A percentile compares a stretch with the other conserved stretches of the same genome.
These are phyloP conservation scores for Lacerta bilineata DNA, from an alignment of 2,797 vertebrate genomes.

Conservation along the genomic window DNA sequence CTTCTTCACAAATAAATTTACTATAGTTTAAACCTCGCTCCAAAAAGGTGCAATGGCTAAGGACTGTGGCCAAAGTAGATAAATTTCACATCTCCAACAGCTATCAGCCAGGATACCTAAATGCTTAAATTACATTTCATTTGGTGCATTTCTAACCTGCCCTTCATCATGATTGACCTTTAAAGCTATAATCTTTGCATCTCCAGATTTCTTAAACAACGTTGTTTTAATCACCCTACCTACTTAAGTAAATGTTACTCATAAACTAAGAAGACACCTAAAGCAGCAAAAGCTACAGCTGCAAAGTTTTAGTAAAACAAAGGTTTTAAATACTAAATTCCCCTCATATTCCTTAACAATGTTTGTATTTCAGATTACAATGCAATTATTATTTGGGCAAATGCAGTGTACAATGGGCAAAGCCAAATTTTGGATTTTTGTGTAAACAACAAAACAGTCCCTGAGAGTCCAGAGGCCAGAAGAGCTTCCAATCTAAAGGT, in stretches of 20 bases:
- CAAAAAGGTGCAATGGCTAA: no score
- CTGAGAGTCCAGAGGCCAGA: neutral
- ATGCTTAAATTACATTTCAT: no score
- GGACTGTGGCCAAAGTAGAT: no score
- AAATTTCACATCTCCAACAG: no score
- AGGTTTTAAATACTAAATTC: neutral
- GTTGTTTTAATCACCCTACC: conserved; percentile 6
- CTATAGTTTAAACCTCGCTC: no score
- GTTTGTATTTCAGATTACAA: neutral
- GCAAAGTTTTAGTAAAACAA: neutral
- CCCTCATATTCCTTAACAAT: neutral
- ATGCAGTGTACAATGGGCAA: neutral
- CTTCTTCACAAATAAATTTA: no score
- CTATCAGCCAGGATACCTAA: no score
- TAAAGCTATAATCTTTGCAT: neutral
- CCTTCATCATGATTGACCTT: no score
- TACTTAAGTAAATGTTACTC: neutral
- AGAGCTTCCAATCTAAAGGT: neutral
- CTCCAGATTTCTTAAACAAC: conserved; percentile 42
- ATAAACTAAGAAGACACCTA: neutral
- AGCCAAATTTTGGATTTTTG: neutral
- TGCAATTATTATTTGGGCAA: neutral
- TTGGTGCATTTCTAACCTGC: no score
- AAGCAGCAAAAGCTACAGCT: neutral
- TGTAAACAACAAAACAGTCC: neutral